Evolutionary conservation across 1,140 invertebrate species (phyloP), one percentile per base, ranked within the genome.

Genomic region (Drosophila pallidifrons): DNA sequence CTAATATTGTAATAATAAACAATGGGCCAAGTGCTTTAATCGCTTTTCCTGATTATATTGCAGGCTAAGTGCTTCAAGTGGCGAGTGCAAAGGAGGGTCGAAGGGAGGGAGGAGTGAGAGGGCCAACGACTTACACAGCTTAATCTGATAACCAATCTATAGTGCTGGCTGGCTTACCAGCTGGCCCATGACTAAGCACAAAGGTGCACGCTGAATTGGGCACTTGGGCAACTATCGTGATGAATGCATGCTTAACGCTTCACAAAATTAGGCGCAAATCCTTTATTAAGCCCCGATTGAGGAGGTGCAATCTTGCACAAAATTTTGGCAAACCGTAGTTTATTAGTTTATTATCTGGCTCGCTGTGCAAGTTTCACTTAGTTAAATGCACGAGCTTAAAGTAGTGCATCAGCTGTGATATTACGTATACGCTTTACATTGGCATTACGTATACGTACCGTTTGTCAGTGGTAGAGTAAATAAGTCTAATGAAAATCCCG

Each of bases 1-100:
- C 82, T 89, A 89, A 89, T 89, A 89, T 89, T 89, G 85, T 89
- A 89, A 89, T 81, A 89, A 89, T 75, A 89, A 89, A 89, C 85
- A 89, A 89, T 81, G 81, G 78, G 81, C 76, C 75, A 89, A 87
- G 86, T 89, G 85, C 81, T 71, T 89, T 90, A 89, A 89, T 89
- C 85, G 85, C 86, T 89, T 88, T 81, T 81, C 68, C 79, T 89
- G 85, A 89, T 89, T 89, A 89, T 89, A 87, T 90, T 81, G 81
- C 71, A 69, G 85, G 75, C 77, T 77, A 81, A 89, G 81, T 86
- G 79, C 69, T 71, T 76, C 77, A 74, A 68, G 80, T 25, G 20
- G 20, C 20, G 20, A 54, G 46, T 30, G 30, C n/a, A 64, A 57
- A 55, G 11, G 43, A 45, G 10, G n/a, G 10, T 52, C 20, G 32